These are phyloP conservation scores for Ectemnius lituratus DNA, from an alignment of 2,888 invertebrate genomes.

Conservation along the genomic window DNA sequence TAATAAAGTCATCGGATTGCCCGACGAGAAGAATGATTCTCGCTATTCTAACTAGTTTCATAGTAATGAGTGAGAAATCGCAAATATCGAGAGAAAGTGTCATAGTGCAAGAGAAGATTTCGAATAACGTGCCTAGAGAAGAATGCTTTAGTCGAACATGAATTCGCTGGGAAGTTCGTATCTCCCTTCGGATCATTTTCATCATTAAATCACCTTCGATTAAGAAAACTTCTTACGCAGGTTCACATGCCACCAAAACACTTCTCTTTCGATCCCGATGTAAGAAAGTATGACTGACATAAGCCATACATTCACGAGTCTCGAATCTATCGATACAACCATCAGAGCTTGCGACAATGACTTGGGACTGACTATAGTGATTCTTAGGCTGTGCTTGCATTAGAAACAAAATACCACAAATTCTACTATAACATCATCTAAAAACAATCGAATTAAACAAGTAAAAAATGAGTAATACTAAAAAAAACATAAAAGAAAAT, in stretches of 20 bases:
- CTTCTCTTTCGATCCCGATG: background rate
- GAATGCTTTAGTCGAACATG: slow-evolving; percentile 5
- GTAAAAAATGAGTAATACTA: background rate
- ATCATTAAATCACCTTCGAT: background rate
- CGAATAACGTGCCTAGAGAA: slow-evolving; percentile 1
- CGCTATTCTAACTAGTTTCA: slow-evolving; percentile 13
- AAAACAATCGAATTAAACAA: too few relatives aligned
- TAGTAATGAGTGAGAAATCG: background rate
- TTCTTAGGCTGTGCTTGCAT: slow-evolving; percentile 15
- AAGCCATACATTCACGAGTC: slow-evolving; percentile 24
- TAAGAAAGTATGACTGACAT: slow-evolving; percentile 14
- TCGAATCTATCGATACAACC: slow-evolving; percentile 69
- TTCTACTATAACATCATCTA: background rate
- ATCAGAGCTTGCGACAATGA: slow-evolving; percentile 67
- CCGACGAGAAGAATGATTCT: background rate
- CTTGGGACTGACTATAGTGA: slow-evolving; percentile 5
- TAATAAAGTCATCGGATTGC: background rate
- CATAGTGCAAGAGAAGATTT: slow-evolving; percentile 15
- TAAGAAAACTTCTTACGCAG: background rate
- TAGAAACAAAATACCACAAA: slow-evolving; percentile 1
- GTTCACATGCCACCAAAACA: background rate
- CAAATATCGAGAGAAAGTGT: slow-evolving; percentile 13
- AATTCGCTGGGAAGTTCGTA: too few relatives aligned
- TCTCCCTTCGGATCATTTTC: background rate
- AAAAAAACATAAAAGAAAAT: background rate